phyloP scores from a whole-genome alignment of 2,888 invertebrate genomes.

The Chrysolina haemoptera region DNA sequence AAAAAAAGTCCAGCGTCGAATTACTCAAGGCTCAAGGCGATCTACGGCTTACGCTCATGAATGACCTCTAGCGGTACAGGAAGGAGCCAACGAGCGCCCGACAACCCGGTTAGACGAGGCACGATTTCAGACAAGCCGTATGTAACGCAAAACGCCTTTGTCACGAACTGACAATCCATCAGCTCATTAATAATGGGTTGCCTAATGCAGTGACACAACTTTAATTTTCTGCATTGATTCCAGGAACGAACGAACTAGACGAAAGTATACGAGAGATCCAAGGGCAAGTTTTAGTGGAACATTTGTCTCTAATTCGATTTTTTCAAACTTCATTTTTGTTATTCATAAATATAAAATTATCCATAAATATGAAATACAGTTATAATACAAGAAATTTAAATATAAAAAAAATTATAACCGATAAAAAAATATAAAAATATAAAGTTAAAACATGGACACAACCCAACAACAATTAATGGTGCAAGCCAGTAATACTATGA shows the following conservation, averaged over 20 bases:
- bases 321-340: too few species aligned
- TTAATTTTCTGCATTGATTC: slow-evolving; percentile 47
- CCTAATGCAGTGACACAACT: slow-evolving; percentile 64
- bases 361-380: too few species aligned
- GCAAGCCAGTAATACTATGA: too few species aligned
- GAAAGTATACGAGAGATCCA: too few species aligned
- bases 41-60: slow-evolving; percentile 25
- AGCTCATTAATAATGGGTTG: slow-evolving; percentile 65
- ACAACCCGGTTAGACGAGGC: slow-evolving; percentile 51
- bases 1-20: slow-evolving; percentile 12
- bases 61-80: slow-evolving; percentile 45
- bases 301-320: too few species aligned
- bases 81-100: slow-evolving; percentile 39
- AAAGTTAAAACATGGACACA: too few species aligned
- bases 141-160: slow-evolving; percentile 53
- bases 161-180: slow-evolving; percentile 62
- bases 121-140: slow-evolving; percentile 48
- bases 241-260: background rate
- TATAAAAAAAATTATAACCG: too few species aligned
- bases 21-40: slow-evolving; percentile 19
- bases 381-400: too few species aligned
- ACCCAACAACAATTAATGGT: too few species aligned
- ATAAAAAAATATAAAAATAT: too few species aligned
- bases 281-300: too few species aligned
- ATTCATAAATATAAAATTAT: too few species aligned